Evolutionary conservation across 2,113 vertebrate species (phyloP), one percentile per base, ranked within the genome.

Genomic region (Poeciliopsis turrubarensis): DNA sequence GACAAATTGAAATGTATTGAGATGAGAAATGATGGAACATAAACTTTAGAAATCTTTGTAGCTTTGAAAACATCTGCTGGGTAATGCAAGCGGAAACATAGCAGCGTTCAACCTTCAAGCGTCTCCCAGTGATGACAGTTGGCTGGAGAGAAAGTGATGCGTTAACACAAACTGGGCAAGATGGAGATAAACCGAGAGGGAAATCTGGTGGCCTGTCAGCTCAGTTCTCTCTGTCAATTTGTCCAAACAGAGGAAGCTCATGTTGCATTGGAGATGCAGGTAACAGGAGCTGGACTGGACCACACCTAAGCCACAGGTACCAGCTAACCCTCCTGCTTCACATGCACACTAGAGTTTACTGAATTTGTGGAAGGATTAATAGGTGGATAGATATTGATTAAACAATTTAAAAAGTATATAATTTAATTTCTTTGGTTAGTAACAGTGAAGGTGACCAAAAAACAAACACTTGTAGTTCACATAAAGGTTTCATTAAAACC

Each of bases 211-310:
- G 92, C 91, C 94, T 94, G 94, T 96, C 96, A 96, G 95, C 95
- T 93, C 94, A 93, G 94, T 94, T 95, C 95, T 94, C 94, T 95
- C 94, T 96, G 94, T 94, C 74, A 91, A 93, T 94, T 95, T 95
- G 95, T 94, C 92, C 94, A 95, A 88, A 94, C 93, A 93, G 80
- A 92, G 61, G 85, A 89, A 91, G 93, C 94, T 95, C 95, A 84
- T 87, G 94, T 95, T 96, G 87, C 95, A 93, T 89, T 83, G 89
- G 92, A 76, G 92, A 84, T 51, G 62, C 73, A 90, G 90, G 94
- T 93, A 94, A 92, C 93, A 94, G 93, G 91, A 95, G 87, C 79
- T 83, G 70, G 80, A 86, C 44, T 65, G 86, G 82, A 73, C 89
- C 92, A 92, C 92, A 92, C 92, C 85, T 91, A 90, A 91, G 85